These are phyloP conservation scores for Xiphophorus birchmanni DNA, from an alignment of 2,797 vertebrate genomes.

Conservation along the genomic window DNA sequence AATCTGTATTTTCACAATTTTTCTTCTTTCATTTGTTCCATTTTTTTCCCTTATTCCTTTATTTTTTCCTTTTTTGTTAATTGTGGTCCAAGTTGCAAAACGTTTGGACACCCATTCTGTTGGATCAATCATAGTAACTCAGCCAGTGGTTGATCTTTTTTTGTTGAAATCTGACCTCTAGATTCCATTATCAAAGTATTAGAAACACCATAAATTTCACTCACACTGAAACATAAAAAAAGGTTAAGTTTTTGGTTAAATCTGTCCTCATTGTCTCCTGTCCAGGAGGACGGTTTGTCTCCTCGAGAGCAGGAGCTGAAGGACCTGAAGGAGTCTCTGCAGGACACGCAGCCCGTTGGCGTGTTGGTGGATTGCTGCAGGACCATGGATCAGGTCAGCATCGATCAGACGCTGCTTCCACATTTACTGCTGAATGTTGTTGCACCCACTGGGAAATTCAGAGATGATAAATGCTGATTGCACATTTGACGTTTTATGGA, in stretches of 20 bases:
- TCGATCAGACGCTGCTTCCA: not conserved
- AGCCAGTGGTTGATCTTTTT: not conserved
- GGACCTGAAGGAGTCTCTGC: conserved; percentile 91
- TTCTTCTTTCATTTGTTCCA: not conserved
- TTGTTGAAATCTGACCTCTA: not conserved
- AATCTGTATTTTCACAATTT: not conserved
- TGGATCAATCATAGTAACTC: not conserved
- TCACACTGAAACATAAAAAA: not conserved
- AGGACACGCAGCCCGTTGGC: conserved; percentile 97
- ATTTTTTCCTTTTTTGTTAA: not conserved
- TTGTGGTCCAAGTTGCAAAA: not conserved
- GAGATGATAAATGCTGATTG: not conserved
- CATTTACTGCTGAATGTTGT: not conserved
- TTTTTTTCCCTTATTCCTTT: not conserved
- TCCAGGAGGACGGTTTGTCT: conserved; percentile 84
- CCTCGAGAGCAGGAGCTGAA: conserved; percentile 89
- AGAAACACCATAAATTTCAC: not conserved
- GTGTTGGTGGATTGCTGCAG: conserved; percentile 91
- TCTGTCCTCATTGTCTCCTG: not conserved
- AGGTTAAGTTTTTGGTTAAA: not conserved
- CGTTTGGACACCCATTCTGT: not conserved
- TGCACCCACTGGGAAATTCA: not conserved
- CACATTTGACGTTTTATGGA: not conserved
- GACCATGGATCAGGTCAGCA: conserved; percentile 93
- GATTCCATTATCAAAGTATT: too few species aligned